Conservation (phyloP, 2,113 vertebrate species). For the Apistogramma diplotaenia region DNA sequence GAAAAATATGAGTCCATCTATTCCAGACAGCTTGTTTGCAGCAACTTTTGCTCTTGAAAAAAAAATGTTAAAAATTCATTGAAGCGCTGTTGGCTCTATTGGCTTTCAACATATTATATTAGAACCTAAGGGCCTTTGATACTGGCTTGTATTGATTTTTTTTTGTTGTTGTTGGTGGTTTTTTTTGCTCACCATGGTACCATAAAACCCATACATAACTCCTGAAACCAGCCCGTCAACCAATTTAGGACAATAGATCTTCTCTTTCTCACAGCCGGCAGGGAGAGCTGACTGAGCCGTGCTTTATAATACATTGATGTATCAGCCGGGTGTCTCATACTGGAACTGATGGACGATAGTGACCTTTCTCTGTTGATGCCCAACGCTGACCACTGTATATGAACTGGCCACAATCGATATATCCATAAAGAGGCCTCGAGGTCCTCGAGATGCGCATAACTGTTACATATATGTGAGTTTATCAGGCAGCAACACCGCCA, state of each 20-base stretch:
- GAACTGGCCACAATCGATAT: slow-evolving; percentile 29
- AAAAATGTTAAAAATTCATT: background rate
- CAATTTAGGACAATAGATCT: slow-evolving; percentile 34
- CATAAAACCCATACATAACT: slow-evolving; percentile 30
- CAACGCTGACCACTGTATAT: slow-evolving; percentile 48
- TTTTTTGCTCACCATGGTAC: slow-evolving; percentile 3
- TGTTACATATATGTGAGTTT: background rate
- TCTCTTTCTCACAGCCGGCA: slow-evolving; percentile 4
- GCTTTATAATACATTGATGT: slow-evolving; percentile 39
- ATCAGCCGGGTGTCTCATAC: slow-evolving; percentile 10
- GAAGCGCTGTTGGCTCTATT: background rate
- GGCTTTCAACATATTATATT: slow-evolving; percentile 22
- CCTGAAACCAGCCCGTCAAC: slow-evolving; percentile 30
- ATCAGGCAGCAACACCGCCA: background rate
- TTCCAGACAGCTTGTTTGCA: background rate
- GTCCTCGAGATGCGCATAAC: background rate
- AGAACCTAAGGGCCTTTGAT: slow-evolving; percentile 16
- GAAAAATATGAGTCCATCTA: background rate
- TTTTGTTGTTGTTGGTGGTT: accelerated
- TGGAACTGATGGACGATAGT: slow-evolving; percentile 48
- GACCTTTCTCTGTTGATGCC: slow-evolving; percentile 61
- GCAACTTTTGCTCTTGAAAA: background rate
- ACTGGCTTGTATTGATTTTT: slow-evolving; percentile 33
- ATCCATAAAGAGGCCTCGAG: background rate
- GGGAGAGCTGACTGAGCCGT: background rate